Evolutionary conservation across 2,888 invertebrate genomes (phyloP), one percentile per base, ranked within the genome.

Genomic region (Monoplex corrugatus): DNA sequence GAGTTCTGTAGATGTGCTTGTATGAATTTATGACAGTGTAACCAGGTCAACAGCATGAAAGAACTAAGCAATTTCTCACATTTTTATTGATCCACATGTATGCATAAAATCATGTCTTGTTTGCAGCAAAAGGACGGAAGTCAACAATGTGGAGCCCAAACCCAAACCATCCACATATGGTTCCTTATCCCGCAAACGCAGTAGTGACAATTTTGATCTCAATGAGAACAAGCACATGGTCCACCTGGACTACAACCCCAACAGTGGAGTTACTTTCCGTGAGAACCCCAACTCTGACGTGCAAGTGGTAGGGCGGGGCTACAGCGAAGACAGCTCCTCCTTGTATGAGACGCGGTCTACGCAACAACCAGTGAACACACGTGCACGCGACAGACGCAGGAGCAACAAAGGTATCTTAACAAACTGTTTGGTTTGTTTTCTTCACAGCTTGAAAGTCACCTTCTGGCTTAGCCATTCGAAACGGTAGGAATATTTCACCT

Each of bases 181-280:
- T 19, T 57, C 83, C 45, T 19, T 89, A 23, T 63, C 86, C 10
- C 82, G 68, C 57, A 89, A 86, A 28, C 87, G 72, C 16, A 63
- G 32, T 28, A 32, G 72, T 10, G 83, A 82, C 19, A 83, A 78
- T 28, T 44, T 86, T 23, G 89, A 89, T 50, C 43, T 57, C 68
- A 89, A 89, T 45, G 89, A 85, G 45, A 89, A 90, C 75, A 72
- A 43, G 44, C 68, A 80, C 57, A 90, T 40, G 45, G 78, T 89
- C 43, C 93, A 92, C 89, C 90, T 94, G 87, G 94, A 94, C 91
- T 95, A 93, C 92, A 95, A 93, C 89, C 95, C 95, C 19, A 87
- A 90, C 44, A 94, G 95, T 91, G 95, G 95, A 8, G 95, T 95
- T 28, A 95, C 95, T 35, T 95, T 95, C 92, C 91, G 94, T n/a